A percentile compares a stretch with the other conserved stretches of the same genome.
Conservation (phyloP, 2,888 invertebrate genomes). For the Helobdella robusta region DNA sequence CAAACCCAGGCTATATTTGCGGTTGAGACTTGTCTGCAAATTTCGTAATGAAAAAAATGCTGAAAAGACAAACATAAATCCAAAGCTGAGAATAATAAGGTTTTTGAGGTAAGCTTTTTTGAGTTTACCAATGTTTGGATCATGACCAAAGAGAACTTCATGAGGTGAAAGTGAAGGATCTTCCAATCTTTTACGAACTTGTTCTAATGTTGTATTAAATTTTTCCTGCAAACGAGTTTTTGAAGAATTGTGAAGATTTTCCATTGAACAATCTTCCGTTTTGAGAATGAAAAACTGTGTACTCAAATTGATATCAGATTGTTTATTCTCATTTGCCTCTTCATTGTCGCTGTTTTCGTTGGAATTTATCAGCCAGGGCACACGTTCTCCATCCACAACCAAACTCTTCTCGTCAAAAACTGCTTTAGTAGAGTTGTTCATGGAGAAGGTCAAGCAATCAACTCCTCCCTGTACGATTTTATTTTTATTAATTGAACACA, state of each 20-base stretch:
- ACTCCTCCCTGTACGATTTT: too few species aligned
- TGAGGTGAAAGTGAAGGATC: neutral
- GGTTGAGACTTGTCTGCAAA: conserved; percentile 45
- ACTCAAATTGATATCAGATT: too few species aligned
- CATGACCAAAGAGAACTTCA: neutral
- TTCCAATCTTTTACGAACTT: conserved; percentile 1
- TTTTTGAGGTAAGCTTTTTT: conserved; percentile 39
- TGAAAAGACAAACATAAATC: conserved; percentile 39
- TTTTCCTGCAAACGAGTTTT: neutral
- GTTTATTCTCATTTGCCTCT: too few species aligned
- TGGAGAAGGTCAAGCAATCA: too few species aligned
- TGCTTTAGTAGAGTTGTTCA: too few species aligned
- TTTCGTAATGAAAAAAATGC: conserved; percentile 42
- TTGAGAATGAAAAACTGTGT: too few species aligned
- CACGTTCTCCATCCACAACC: too few species aligned
- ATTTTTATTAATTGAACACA: too few species aligned
- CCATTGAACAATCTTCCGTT: neutral
- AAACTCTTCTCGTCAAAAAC: too few species aligned
- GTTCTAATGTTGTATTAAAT: neutral
- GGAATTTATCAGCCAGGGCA: too few species aligned
- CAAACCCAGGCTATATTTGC: conserved; percentile 42
- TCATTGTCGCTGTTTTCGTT: too few species aligned
- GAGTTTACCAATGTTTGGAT: conserved; percentile 24
- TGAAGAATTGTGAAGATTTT: neutral
- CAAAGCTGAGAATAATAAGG: conserved; percentile 39